A percentile compares a stretch with the other conserved stretches of the same genome.
Evolutionary conservation across 1,140 invertebrate species (phyloP).

Genomic region (Scaptodrosophila lebanonensis): DNA sequence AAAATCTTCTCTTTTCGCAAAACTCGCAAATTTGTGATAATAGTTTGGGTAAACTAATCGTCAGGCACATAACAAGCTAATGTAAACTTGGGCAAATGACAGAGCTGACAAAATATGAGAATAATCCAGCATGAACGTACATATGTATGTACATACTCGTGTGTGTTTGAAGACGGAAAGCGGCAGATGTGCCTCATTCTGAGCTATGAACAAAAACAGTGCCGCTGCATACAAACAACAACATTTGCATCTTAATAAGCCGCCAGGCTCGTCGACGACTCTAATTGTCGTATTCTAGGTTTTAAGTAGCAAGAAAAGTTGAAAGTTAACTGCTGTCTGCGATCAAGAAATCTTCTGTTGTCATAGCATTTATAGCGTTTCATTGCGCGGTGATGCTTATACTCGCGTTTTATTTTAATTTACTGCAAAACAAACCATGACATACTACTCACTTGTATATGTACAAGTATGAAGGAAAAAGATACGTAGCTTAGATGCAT

Average conservation of each 20-base stretch:
- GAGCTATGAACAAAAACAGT: constrained; percentile 1
- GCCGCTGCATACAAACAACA: neutral
- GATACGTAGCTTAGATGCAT: too few species aligned
- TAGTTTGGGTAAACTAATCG: constrained; percentile 77
- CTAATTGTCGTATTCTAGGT: too few species aligned
- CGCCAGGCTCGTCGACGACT: constrained; percentile 7
- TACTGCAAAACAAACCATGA: too few species aligned
- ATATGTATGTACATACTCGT: too few species aligned
- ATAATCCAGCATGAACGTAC: neutral
- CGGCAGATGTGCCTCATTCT: constrained; percentile 20
- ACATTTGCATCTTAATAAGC: constrained; percentile 42
- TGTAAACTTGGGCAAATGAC: constrained; percentile 23
- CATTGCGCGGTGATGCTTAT: too few species aligned
- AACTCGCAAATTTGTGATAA: constrained; percentile 78
- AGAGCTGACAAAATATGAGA: constrained; percentile 22
- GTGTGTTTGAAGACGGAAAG: neutral
- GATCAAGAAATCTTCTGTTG: too few species aligned
- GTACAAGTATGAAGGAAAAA: too few species aligned
- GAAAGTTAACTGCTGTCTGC: neutral
- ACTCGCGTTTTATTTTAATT: too few species aligned
- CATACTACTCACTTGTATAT: too few species aligned
- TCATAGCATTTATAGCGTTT: too few species aligned
- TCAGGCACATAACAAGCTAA: constrained; percentile 14
- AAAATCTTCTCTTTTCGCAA: constrained; percentile 19
- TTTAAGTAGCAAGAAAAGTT: neutral